Conservation (phyloP, 2,797 vertebrate genomes). For the Crocidura indochinensis region DNA sequence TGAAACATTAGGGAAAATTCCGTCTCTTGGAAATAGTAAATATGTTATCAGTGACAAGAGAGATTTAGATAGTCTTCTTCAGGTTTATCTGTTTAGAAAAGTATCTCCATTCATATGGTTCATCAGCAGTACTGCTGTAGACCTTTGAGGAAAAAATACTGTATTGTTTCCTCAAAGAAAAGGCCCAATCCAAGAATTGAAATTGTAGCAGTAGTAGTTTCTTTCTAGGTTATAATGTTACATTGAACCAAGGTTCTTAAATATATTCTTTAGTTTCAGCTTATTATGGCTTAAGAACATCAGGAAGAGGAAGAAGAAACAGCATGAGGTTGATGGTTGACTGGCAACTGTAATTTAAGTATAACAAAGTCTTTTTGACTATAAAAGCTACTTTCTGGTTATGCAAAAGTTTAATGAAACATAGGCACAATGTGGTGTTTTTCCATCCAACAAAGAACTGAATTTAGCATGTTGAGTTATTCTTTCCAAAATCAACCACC, state of each 20-base stretch:
- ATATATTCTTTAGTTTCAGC: slow-evolving; percentile 72
- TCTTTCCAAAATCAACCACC: slow-evolving; percentile 84
- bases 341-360: slow-evolving; percentile 83
- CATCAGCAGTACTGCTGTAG: slow-evolving; percentile 61
- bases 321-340: slow-evolving; percentile 80
- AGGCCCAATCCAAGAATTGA: slow-evolving; percentile 64
- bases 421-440: slow-evolving; percentile 68
- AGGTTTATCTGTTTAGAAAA: slow-evolving; percentile 54
- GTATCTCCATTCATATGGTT: slow-evolving; percentile 38
- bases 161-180: slow-evolving; percentile 59
- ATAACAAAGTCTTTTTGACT: slow-evolving; percentile 72
- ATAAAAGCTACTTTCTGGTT: slow-evolving; percentile 77
- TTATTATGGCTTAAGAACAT: slow-evolving; percentile 77
- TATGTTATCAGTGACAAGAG: neutral
- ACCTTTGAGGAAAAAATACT: neutral
- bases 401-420: slow-evolving; percentile 80
- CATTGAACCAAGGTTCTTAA: slow-evolving; percentile 67
- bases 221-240: slow-evolving; percentile 68
- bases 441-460: slow-evolving; percentile 76
- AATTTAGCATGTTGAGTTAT: slow-evolving; percentile 83
- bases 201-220: slow-evolving; percentile 53
- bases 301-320: slow-evolving; percentile 71
- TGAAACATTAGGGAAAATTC: neutral
- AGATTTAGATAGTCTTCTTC: slow-evolving; percentile 61
- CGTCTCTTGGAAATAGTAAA: slow-evolving; percentile 11